Conservation (phyloP, 2,888 invertebrate species). For the Xylota sylvarum region DNA sequence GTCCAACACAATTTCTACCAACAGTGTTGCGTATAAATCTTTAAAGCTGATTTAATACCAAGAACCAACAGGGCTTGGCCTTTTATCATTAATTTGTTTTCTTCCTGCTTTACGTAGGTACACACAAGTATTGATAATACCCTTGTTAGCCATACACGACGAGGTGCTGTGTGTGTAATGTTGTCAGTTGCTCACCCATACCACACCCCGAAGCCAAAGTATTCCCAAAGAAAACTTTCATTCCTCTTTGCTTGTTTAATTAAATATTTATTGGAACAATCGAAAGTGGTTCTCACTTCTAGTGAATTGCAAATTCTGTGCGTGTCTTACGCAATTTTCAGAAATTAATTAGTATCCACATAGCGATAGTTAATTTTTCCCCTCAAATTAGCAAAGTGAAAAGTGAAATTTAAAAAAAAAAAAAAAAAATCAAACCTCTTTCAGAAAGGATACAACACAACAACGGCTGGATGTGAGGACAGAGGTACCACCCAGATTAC, state of each 20-base stretch:
- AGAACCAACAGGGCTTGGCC: neutral
- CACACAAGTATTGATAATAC: conserved; percentile 11
- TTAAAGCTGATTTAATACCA: conserved; percentile 28
- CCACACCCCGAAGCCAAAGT: neutral
- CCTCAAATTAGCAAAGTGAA: neutral
- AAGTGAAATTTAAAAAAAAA: neutral
- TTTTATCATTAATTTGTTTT: conserved; percentile 17
- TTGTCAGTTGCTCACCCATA: neutral
- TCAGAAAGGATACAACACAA: conserved; percentile 17
- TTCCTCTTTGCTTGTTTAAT: conserved; percentile 42
- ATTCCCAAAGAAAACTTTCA: neutral
- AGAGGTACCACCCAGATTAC: neutral
- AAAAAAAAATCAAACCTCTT: conserved; percentile 19
- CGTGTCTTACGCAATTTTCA: conserved; percentile 1
- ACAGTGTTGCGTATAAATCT: conserved; percentile 16
- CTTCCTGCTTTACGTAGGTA: neutral
- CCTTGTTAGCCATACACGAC: neutral
- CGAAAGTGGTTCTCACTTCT: conserved; percentile 17
- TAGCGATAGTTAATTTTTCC: neutral
- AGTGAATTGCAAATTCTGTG: neutral
- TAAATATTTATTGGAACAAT: conserved; percentile 56
- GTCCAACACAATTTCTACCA: neutral
- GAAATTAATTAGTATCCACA: conserved; percentile 28
- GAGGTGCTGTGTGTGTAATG: neutral
- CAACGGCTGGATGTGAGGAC: neutral